These are phyloP conservation scores for Protonemura montana DNA, from an alignment of 2,888 invertebrate genomes.

Conservation along the genomic window DNA sequence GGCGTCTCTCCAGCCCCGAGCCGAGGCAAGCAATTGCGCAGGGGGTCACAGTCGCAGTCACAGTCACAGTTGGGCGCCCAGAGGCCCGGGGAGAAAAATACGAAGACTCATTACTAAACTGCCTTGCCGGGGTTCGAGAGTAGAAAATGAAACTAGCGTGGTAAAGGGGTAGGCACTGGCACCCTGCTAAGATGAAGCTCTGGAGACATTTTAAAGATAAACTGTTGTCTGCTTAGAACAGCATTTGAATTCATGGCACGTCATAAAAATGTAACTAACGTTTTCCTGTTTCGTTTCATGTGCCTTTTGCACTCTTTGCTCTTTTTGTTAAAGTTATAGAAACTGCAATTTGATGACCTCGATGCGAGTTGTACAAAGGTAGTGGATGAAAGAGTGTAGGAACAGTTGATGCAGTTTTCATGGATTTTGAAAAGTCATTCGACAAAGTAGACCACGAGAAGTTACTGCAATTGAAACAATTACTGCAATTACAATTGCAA, in stretches of 20 bases:
- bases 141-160: background rate
- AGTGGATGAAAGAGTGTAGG: no score
- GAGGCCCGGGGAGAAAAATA: conserved; percentile 14
- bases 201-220: background rate
- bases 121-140: background rate
- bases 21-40: background rate
- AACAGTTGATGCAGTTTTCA: no score
- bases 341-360: background rate
- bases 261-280: background rate
- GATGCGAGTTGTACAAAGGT: background rate
- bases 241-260: background rate
- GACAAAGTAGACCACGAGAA: no score
- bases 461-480: no score
- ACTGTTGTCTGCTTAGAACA: background rate
- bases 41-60: background rate
- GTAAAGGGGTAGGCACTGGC: background rate
- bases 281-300: background rate
- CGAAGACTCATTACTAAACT: conserved; percentile 31
- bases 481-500: no score
- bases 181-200: background rate
- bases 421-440: no score
- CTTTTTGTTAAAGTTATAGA: background rate
- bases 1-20: background rate
- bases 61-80: conserved; percentile 31
- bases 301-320: background rate